Base-by-base conservation (phyloP, 2,113 vertebrate genomes). In the Phyllostomus discolor region DNA sequence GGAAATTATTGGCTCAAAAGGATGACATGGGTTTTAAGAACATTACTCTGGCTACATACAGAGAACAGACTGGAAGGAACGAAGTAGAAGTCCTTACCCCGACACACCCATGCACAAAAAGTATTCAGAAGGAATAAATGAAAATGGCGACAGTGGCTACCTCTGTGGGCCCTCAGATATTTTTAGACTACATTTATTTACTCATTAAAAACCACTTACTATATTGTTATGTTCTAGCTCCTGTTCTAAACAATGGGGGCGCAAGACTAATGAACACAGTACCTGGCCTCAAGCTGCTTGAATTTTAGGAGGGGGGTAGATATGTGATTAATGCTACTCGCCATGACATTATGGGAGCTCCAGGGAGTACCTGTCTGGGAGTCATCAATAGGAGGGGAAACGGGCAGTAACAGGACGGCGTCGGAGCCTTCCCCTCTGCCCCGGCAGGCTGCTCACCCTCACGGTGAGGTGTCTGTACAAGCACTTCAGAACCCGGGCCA, bases 401-500 rank as follows among this genome's bases (percentile, higher is more conserved):
- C 1, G 59, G 62, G 24, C 50, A 43, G 24, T 57, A 1, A 38
- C 38, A 70, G 43, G 75, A 31, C 24, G 16, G 64, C 48, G 87
- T 52, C 54, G 59, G 69, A 33, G 67, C 16, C 33, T 35, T 75
- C 38, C 46, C 31, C 46, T 84, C 24, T 70, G 35, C 50, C 31
- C 64, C 62, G 16, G 48, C 38, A 87, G 52, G 78, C 38, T 70
- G 48, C 95, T 97, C 94, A 98, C 97, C 91, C 94, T 87, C 72
- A 97, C 82, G 78, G 2, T 75, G 94, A 97, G 96, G 70, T 98
- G 72, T 79, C 26, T 94, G 41, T 82, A 92, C 54, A 94, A 95
- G 72, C 96, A 97, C 79, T 97, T 97, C 14, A 97, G 90, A 69
- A 97, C 94, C 52, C 87, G 72, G 31, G 90, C 20, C 88, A 97